Conservation (phyloP, 2,888 invertebrate species). For the Caenorhabditis drosophilae region DNA sequence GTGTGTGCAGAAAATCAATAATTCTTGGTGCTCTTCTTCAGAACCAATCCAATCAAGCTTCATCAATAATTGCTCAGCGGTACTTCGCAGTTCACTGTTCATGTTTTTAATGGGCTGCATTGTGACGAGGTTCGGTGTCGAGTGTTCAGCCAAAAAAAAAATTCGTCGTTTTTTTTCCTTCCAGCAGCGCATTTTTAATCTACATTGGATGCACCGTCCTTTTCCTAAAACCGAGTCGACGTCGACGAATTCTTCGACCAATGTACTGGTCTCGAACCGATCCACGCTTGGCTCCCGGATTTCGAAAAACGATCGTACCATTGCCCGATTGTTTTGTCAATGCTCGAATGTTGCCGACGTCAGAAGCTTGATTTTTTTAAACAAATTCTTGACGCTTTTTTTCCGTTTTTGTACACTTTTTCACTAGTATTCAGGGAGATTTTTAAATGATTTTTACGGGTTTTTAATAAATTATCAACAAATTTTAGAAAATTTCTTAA, state of each 20-base stretch:
- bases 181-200: constrained; percentile 36
- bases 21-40: constrained; percentile 2
- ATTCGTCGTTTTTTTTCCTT: constrained; percentile 3
- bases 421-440: too few relatives aligned
- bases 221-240: constrained; percentile 36
- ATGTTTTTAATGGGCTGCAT: constrained; percentile 66
- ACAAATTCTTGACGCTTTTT: too few relatives aligned
- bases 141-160: background rate
- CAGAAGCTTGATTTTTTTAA: background rate
- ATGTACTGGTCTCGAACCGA: constrained; percentile 53
- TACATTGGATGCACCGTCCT: constrained; percentile 40
- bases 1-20: background rate
- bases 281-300: constrained; percentile 58
- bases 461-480: too few relatives aligned
- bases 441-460: too few relatives aligned
- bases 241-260: constrained; percentile 43
- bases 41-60: constrained; percentile 17
- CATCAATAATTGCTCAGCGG: constrained; percentile 21
- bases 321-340: constrained; percentile 45
- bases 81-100: constrained; percentile 53
- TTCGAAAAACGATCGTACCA: constrained; percentile 59
- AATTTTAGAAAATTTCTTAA: too few relatives aligned
- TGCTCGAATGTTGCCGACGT: background rate
- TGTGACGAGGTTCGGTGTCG: constrained; percentile 46
- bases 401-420: too few relatives aligned